Evolutionary conservation across 2,113 vertebrate species (phyloP).

Genomic region (Salvelinus alpinus): DNA sequence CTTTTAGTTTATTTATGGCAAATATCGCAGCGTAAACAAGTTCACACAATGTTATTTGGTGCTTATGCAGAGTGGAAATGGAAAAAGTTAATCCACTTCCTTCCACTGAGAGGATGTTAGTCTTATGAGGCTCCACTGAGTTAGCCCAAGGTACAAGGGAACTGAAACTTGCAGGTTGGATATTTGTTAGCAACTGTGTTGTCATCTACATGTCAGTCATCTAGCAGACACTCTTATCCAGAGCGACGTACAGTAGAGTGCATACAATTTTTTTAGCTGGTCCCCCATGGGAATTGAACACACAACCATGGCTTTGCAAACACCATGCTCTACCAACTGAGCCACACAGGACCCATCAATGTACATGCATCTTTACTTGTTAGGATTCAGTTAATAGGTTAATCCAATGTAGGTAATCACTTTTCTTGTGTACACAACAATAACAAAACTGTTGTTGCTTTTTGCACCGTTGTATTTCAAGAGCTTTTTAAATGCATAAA

Average conservation of each 20-base stretch:
- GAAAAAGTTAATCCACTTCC: neutral
- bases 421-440: neutral
- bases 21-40: neutral
- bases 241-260: too few relatives aligned
- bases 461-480: neutral
- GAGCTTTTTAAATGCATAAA: neutral
- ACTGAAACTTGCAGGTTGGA: neutral
- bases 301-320: neutral
- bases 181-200: neutral
- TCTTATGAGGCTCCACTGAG: neutral
- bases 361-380: too few relatives aligned
- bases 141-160: neutral
- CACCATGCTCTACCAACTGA: neutral
- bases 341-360: neutral
- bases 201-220: too few relatives aligned
- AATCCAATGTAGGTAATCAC: neutral
- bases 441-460: neutral
- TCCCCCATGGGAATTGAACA: neutral
- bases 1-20: neutral
- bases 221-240: too few relatives aligned
- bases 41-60: neutral
- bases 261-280: neutral
- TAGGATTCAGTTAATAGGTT: too few relatives aligned
- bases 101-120: neutral
- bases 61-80: neutral